phyloP scores from a whole-genome alignment of 2,113 vertebrate species.

The Orcinus orca region DNA sequence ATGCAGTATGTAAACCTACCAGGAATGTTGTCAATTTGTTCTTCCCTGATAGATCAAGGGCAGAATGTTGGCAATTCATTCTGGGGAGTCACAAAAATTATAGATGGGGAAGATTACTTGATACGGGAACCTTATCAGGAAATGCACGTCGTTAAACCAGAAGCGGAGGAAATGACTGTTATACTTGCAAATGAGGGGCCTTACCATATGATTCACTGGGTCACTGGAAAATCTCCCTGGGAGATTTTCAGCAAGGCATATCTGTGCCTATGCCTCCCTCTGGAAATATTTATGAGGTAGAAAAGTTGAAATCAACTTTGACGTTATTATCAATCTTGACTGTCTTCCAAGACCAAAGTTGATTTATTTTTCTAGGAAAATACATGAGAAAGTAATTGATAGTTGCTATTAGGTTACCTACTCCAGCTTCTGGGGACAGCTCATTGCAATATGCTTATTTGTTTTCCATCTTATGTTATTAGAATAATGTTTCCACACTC shows the following conservation, averaged over 20 bases:
- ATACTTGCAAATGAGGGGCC: neutral
- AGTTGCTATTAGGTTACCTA: neutral
- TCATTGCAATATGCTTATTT: neutral
- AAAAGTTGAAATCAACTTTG: constrained; percentile 39
- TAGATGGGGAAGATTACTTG: constrained; percentile 6
- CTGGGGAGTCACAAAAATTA: neutral
- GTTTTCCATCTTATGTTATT: neutral
- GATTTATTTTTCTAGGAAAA: constrained; percentile 37
- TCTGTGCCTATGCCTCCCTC: constrained; percentile 3
- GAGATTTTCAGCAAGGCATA: neutral
- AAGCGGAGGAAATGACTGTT: neutral
- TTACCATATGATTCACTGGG: neutral
- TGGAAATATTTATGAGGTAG: neutral
- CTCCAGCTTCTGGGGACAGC: neutral
- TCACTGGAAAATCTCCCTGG: neutral
- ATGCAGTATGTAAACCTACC: neutral
- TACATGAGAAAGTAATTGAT: neutral
- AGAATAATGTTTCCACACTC: neutral
- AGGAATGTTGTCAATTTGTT: neutral
- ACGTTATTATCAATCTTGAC: neutral
- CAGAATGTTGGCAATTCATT: neutral
- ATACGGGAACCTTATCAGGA: neutral
- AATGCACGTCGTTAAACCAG: neutral
- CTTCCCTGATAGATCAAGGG: constrained; percentile 5
- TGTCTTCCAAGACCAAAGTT: neutral